These are phyloP conservation scores for Chaetops frenatus DNA, from an alignment of 2,113 vertebrate species.

Conservation along the genomic window DNA sequence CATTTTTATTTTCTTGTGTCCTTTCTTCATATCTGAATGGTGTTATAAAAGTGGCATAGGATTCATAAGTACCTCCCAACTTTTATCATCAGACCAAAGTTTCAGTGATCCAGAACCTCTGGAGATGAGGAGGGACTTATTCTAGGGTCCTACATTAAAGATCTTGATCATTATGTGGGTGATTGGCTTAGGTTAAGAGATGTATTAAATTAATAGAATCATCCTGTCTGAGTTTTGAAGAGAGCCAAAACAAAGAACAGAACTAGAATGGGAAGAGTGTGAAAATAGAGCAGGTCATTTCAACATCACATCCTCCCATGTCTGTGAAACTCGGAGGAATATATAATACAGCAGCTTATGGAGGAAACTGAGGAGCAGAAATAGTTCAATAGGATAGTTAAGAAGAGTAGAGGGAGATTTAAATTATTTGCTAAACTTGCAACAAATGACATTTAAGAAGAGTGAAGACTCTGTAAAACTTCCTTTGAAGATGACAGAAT, in stretches of 20 bases:
- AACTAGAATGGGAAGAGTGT: neutral
- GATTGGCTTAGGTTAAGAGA: neutral
- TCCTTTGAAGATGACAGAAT: neutral
- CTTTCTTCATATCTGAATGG: neutral
- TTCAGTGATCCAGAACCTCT: neutral
- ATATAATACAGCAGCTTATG: neutral
- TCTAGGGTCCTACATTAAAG: neutral
- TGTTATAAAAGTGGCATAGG: neutral
- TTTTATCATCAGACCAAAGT: neutral
- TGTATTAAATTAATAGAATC: neutral
- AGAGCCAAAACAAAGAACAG: neutral
- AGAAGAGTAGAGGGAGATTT: neutral
- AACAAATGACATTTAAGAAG: neutral
- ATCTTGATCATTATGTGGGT: neutral
- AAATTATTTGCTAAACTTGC: neutral
- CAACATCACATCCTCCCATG: neutral
- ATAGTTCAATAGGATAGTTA: neutral
- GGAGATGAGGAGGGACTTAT: neutral
- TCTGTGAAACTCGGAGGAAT: neutral
- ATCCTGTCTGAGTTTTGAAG: neutral
- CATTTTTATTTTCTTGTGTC: neutral
- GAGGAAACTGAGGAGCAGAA: neutral
- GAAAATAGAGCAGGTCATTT: neutral
- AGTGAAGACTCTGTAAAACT: neutral
- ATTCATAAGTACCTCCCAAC: neutral